phyloP scores from a whole-genome alignment of 2,888 invertebrate species.

The Aspidiotus destructor region DNA sequence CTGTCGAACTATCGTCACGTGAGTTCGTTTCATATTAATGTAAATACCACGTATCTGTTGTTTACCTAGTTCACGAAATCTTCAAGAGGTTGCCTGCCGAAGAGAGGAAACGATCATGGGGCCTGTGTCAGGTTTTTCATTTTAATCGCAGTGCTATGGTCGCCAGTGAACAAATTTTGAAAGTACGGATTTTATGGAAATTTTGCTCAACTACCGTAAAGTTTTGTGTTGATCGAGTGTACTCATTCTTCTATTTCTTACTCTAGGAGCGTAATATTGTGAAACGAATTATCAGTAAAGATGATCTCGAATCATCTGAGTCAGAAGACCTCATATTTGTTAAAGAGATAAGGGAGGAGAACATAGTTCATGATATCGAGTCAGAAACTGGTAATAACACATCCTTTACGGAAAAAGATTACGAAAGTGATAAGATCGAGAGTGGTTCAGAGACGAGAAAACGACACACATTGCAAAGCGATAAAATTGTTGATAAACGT shows the following conservation, averaged over 20 bases:
- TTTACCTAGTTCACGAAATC: conserved; percentile 23
- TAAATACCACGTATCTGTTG: neutral
- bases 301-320: conserved; percentile 25
- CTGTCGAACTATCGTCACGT: neutral
- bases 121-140: conserved; percentile 15
- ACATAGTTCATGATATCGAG: conserved; percentile 50
- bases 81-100: conserved; percentile 19
- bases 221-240: conserved; percentile 10
- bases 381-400: conserved; percentile 42
- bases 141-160: conserved; percentile 12
- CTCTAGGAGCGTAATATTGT: conserved; percentile 16
- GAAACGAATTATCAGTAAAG: conserved; percentile 22
- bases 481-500: conserved; percentile 9
- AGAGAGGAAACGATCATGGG: conserved; percentile 19
- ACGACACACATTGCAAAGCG: conserved; percentile 5
- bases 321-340: conserved; percentile 32
- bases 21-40: neutral
- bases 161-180: conserved; percentile 6
- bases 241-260: neutral
- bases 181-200: conserved; percentile 6
- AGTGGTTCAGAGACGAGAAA: conserved; percentile 3
- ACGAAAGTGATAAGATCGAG: conserved; percentile 9
- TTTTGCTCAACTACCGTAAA: neutral
- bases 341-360: conserved; percentile 31
- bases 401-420: conserved; percentile 16